These are phyloP conservation scores for Pipistrellus kuhlii DNA, from an alignment of 2,797 vertebrate species.

Conservation along the genomic window DNA sequence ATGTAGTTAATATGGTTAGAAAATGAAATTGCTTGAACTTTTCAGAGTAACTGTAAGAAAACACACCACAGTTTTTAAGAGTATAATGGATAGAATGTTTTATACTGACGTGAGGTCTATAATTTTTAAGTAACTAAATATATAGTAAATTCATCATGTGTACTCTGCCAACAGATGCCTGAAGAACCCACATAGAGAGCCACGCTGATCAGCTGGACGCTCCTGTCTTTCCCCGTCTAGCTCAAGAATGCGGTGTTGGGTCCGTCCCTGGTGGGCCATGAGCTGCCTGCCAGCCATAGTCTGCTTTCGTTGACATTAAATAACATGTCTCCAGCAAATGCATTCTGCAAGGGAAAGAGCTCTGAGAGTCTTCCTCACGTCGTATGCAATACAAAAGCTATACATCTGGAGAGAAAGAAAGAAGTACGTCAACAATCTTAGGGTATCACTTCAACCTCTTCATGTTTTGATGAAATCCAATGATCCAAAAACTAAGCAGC, in stretches of 20 bases:
- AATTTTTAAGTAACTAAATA: conserved; percentile 50
- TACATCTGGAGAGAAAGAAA: conserved; percentile 65
- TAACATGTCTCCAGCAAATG: conserved; percentile 74
- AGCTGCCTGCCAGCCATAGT: conserved; percentile 68
- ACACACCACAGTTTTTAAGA: not conserved
- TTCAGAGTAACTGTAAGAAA: not conserved
- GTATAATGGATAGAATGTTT: not conserved
- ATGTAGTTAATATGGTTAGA: not conserved
- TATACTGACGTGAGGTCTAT: not conserved
- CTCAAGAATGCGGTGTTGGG: not conserved
- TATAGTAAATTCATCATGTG: conserved; percentile 64
- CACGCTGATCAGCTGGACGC: conserved; percentile 58
- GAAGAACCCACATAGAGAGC: conserved; percentile 77
- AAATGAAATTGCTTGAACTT: conserved; percentile 71
- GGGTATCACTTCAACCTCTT: conserved; percentile 72
- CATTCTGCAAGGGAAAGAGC: conserved; percentile 74
- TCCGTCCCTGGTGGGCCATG: conserved; percentile 1
- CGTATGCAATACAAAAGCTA: conserved; percentile 73
- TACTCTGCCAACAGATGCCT: conserved; percentile 83
- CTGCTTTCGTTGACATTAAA: conserved; percentile 60
- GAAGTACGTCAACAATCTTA: conserved; percentile 60
- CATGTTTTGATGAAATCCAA: conserved; percentile 70
- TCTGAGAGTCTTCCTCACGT: conserved; percentile 70
- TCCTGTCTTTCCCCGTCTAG: conserved; percentile 51
- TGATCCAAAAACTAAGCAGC: conserved; percentile 75